Base-by-base conservation (phyloP, 2,797 vertebrate genomes). In the Myripristis jacobus region DNA sequence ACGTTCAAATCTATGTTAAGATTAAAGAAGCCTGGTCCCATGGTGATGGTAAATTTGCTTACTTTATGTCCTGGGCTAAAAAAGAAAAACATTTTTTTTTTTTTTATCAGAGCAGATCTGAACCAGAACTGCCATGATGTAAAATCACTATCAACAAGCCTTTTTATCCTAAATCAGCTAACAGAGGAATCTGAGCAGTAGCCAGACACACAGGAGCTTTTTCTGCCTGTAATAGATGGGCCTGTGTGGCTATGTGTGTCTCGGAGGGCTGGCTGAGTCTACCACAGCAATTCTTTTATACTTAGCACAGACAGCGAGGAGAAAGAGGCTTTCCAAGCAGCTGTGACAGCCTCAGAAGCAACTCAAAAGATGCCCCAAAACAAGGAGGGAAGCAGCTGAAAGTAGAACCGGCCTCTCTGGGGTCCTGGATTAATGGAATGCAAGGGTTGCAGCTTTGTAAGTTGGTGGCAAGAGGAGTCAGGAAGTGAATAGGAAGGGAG, bases 281-380 rank as follows among this genome's bases (percentile, higher is more conserved):
- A 68, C 62, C 73, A 44, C 71, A 65, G 65, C 56, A n/a, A 56
- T 61, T 71, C 53, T 62, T 80, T 72, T 60, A 66, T 55, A 66
- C 70, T 79, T 65, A 68, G 58, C 64, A 47, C 36, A 64, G 67
- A 58, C 58, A 59, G 66, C 6, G 27, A 52, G 54, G 65, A 48
- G 57, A 63, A 69, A 66, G 67, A 64, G 72, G 74, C 59, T 70
- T 58, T 43, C 52, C 53, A 19, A 67, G 60, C 55, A 75, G 72
- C 82, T 59, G 65, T 61, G 76, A 79, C 73, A 61, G 70, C 41
- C 61, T 18, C 41, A 61, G 54, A 43, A 38, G 55, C 73, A 31
- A 25, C 44, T 57, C 38, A 55, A 59, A 36, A 77, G 60, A 75
- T 7, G 3, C 41, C 43, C 50, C 21, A 34, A 71, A 76, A 77